These are phyloP conservation scores for Bilobella aurantiaca DNA, from an alignment of 1,140 invertebrate species.

Conservation along the genomic window DNA sequence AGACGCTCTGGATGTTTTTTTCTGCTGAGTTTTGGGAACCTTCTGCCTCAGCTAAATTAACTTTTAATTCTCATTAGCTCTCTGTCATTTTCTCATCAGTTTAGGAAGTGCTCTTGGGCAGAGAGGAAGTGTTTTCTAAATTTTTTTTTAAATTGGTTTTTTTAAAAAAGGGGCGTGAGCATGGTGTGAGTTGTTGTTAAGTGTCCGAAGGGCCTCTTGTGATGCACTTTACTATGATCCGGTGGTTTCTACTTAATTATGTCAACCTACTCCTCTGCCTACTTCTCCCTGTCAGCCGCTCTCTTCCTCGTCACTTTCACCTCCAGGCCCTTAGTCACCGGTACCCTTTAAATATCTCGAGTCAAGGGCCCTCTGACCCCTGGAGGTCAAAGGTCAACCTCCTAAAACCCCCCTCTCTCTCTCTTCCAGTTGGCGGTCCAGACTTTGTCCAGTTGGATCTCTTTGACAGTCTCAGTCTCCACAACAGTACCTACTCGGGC, in stretches of 20 bases:
- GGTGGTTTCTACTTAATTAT: not conserved
- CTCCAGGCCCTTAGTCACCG: not conserved
- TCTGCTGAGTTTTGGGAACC: too few species aligned
- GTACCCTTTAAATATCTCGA: not conserved
- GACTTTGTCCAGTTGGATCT: slow-evolving; percentile 46
- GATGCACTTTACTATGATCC: not conserved
- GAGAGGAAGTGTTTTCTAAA: too few species aligned
- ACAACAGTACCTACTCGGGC: slow-evolving; percentile 54
- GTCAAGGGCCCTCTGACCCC: not conserved
- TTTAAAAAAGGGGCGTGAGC: not conserved
- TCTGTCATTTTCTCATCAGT: too few species aligned
- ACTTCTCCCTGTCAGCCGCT: not conserved
- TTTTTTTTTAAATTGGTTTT: too few species aligned
- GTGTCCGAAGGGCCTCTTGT: not conserved
- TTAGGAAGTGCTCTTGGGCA: too few species aligned
- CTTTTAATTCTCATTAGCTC: too few species aligned
- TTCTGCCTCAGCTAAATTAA: too few species aligned
- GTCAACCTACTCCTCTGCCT: not conserved
- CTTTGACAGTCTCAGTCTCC: slow-evolving; percentile 55
- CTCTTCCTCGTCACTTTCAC: not conserved
- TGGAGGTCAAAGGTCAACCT: not conserved
- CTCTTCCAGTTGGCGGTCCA: slow-evolving; percentile 31
- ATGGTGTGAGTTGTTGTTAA: not conserved
- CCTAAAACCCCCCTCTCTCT: not conserved
- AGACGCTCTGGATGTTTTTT: too few species aligned